Evolutionary conservation across 2,113 vertebrate species (phyloP), one percentile per base, ranked within the genome.

Genomic region (Dasyprocta punctata): DNA sequence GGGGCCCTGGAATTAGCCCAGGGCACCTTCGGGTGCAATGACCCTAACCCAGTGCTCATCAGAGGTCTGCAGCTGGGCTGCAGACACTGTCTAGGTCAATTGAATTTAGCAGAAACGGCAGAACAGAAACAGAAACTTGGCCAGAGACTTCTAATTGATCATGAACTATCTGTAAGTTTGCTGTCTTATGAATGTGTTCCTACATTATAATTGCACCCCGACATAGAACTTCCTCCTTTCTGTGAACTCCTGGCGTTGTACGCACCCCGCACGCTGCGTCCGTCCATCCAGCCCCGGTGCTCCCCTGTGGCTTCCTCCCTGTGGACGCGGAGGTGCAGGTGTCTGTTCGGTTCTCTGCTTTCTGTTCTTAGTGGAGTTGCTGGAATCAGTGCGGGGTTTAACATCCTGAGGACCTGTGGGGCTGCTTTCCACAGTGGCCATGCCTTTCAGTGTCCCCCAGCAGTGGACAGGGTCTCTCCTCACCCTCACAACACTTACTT

Each of bases 221-320:
- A 4, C 14, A 0, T 56, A 80, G 44, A 44, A 63, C 49, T 13
- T 28, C 16, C 28, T 82, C 36, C 75, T n/a, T 63, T n/a, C 85
- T 56, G 4, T 19, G 69, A 58, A 33, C 49, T 13, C 67, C 10
- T 73, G n/a, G 10, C 26, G 28, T 0, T 0, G n/a, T 4, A 1
- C 17, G n/a, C 17, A 7, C 26, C 19, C 5, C 2, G 47, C n/a
- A 20, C 2, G 0, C 65, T 2, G 44, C 4, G 26, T 65, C 4
- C 1, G 0, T 58, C n/a, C 33, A 4, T 58, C 60, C 36, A 14
- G 54, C 36, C 19, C 36, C 24, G 16, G 2, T 61, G 61, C 82
- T 33, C 30, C 6, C 60, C n/a, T 44, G n/a, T 16, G 30, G 33
- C 82, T 49, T 36, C 75, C 47, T 6, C 33, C 28, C 52, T 14